These are phyloP conservation scores for Parnassius mnemosyne DNA, from an alignment of 2,888 invertebrate genomes.

Conservation along the genomic window DNA sequence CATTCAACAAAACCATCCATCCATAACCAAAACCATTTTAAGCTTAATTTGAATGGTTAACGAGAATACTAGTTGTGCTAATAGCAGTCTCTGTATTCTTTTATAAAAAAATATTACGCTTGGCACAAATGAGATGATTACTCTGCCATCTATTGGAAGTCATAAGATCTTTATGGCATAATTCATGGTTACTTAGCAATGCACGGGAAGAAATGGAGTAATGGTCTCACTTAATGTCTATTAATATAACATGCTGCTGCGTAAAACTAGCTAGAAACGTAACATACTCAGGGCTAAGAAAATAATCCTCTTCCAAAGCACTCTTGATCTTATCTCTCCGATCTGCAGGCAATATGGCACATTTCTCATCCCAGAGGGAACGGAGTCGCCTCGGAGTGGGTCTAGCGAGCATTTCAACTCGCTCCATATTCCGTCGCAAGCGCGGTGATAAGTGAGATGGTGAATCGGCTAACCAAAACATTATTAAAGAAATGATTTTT, in stretches of 20 bases:
- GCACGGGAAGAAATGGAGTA: neutral
- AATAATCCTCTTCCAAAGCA: constrained; percentile 77
- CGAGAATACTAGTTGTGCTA: no score
- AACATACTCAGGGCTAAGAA: constrained; percentile 70
- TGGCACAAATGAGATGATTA: neutral
- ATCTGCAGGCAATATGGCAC: constrained; percentile 66
- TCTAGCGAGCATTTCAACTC: constrained; percentile 76
- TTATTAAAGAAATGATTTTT: no score
- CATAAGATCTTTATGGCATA: neutral
- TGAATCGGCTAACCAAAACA: constrained; percentile 12
- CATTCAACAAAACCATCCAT: no score
- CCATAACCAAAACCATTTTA: no score
- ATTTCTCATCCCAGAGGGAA: constrained; percentile 77
- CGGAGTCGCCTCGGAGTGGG: constrained; percentile 74
- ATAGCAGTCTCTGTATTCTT: no score
- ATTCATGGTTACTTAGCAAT: neutral
- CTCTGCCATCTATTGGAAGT: no score
- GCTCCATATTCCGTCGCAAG: constrained; percentile 55
- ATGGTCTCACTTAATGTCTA: no score
- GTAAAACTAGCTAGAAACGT: no score
- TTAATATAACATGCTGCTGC: no score
- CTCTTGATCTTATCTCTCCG: constrained; percentile 77
- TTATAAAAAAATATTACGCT: no score
- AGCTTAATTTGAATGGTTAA: no score
- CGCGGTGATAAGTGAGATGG: constrained; percentile 30